These are phyloP conservation scores for Cynopterus brachyotis DNA, from an alignment of 2,113 vertebrate genomes.

Conservation along the genomic window DNA sequence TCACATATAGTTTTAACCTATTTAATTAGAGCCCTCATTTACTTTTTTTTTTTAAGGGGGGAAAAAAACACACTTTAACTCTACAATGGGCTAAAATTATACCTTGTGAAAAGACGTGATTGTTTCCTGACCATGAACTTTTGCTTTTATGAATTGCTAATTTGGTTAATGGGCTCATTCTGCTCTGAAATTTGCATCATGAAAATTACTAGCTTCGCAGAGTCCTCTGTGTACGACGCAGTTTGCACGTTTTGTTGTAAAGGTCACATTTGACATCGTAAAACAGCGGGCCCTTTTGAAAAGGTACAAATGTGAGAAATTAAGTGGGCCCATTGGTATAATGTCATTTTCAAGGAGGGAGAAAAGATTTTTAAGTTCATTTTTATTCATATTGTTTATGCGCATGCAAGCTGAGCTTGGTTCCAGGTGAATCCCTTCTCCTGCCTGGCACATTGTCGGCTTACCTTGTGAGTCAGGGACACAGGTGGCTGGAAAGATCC, in stretches of 20 bases:
- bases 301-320: constrained; percentile 67
- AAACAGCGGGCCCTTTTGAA: constrained; percentile 69
- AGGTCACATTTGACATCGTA: constrained; percentile 64
- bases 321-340: constrained; percentile 37
- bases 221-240: constrained; percentile 63
- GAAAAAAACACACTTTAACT: constrained; percentile 15
- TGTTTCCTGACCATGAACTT: constrained; percentile 79
- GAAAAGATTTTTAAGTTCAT: constrained; percentile 42
- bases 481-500: not conserved
- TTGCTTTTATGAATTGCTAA: constrained; percentile 82
- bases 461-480: not conserved
- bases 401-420: fast-evolving
- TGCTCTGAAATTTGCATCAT: constrained; percentile 79
- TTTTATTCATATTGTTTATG: constrained; percentile 57
- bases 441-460: not conserved
- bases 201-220: constrained; percentile 73
- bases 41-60: constrained; percentile 11
- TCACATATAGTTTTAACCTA: constrained; percentile 66
- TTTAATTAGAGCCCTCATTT: constrained; percentile 67
- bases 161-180: constrained; percentile 80
- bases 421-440: not conserved
- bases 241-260: constrained; percentile 65
- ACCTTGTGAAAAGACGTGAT: constrained; percentile 72
- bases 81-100: constrained; percentile 65
- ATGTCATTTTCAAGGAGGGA: constrained; percentile 48